Evolutionary conservation across 2,888 invertebrate genomes (phyloP).

Genomic region (Leistus spinibarbis): DNA sequence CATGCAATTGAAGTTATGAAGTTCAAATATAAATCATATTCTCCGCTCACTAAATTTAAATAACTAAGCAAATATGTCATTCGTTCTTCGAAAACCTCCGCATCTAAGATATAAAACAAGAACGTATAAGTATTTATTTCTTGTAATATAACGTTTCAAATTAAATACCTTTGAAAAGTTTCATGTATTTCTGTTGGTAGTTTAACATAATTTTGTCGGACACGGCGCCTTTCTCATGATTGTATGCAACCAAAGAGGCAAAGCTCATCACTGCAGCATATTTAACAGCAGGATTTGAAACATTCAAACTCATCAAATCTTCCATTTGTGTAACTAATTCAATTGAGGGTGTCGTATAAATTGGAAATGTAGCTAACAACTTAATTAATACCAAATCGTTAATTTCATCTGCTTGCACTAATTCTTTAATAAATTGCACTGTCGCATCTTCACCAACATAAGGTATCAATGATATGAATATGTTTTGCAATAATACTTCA

Average conservation of each 20-base stretch:
- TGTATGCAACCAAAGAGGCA: neutral
- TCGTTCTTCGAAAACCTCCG: neutral
- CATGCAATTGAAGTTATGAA: neutral
- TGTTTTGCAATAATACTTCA: neutral
- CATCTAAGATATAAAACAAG: neutral
- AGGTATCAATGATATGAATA: constrained; percentile 11
- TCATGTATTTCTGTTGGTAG: neutral
- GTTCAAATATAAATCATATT: neutral
- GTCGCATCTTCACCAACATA: neutral
- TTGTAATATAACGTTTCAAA: no score
- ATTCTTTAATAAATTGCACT: neutral
- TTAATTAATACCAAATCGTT: neutral
- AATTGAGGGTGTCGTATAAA: neutral
- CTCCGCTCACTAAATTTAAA: neutral
- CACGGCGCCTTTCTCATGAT: neutral
- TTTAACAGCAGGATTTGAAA: neutral
- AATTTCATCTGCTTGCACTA: neutral
- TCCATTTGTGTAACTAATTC: constrained; percentile 3
- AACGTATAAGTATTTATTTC: neutral
- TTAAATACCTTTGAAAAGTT: neutral
- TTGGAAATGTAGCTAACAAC: constrained; percentile 7
- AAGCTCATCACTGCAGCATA: neutral
- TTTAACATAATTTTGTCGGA: neutral
- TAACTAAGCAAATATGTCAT: constrained; percentile 9
- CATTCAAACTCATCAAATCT: neutral